These are phyloP conservation scores for Eciton burchellii DNA, from an alignment of 1,140 invertebrate species.

Conservation along the genomic window DNA sequence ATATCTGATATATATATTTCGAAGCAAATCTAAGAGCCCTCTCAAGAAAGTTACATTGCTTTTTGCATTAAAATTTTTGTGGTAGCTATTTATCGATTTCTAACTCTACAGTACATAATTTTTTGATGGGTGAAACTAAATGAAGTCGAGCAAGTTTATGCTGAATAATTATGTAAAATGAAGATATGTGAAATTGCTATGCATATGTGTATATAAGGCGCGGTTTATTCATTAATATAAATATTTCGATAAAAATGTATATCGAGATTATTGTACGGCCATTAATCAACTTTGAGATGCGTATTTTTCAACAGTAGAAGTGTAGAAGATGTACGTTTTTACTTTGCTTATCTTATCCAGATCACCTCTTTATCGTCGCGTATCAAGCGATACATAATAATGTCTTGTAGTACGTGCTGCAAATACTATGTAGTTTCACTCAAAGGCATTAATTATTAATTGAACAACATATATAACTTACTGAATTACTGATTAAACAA, in stretches of 20 bases:
- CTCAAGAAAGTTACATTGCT: no score
- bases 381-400: no score
- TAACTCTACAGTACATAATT: not conserved
- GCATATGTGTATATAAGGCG: not conserved
- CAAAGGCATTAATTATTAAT: constrained; percentile 25
- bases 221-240: not conserved
- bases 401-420: not conserved
- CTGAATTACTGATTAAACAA: constrained; percentile 45
- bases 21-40: no score
- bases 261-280: not conserved
- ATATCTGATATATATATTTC: no score
- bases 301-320: not conserved
- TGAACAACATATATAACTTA: not conserved
- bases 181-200: not conserved
- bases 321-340: not conserved
- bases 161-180: not conserved
- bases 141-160: not conserved
- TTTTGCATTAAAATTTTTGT: no score
- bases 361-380: not conserved
- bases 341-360: constrained; percentile 6
- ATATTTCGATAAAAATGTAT: constrained; percentile 16
- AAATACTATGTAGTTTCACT: not conserved
- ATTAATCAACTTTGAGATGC: constrained; percentile 8
- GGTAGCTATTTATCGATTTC: no score
- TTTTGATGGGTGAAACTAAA: not conserved